These are phyloP conservation scores for Stictonetta naevosa DNA, from an alignment of 2,113 vertebrate genomes.

Conservation along the genomic window DNA sequence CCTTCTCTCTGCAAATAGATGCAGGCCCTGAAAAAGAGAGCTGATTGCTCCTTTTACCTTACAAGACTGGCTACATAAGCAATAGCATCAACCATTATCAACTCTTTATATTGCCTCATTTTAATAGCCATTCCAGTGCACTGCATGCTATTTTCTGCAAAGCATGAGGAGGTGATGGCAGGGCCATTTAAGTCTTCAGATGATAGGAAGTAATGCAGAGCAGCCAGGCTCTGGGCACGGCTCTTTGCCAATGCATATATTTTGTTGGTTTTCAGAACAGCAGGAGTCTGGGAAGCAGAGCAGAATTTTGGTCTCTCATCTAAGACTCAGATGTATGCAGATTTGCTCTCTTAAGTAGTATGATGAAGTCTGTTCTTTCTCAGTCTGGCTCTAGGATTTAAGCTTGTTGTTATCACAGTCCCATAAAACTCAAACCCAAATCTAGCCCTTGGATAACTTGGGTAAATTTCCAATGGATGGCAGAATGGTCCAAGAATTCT, in stretches of 20 bases:
- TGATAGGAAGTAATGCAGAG: background rate
- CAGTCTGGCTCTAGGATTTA: background rate
- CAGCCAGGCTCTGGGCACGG: background rate
- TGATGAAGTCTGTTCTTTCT: background rate
- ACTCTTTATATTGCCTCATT: background rate
- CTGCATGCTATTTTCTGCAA: background rate
- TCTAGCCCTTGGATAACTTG: background rate
- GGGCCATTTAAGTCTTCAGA: background rate
- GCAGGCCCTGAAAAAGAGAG: background rate
- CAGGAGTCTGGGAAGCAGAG: background rate
- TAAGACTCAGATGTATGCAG: background rate
- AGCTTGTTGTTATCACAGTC: background rate
- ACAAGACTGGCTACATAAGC: background rate
- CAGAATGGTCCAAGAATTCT: background rate
- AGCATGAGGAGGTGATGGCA: background rate
- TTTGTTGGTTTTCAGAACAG: background rate
- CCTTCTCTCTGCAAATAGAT: background rate
- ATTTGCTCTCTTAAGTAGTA: background rate
- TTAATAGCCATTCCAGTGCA: background rate
- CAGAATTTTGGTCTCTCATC: background rate
- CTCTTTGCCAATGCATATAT: background rate
- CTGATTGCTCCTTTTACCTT: background rate
- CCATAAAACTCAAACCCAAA: background rate
- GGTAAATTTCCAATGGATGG: background rate
- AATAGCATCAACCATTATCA: background rate